A percentile compares a stretch with the other conserved stretches of the same genome.
Conservation (phyloP, 1,140 invertebrate species). For the Leucophenga varia region DNA sequence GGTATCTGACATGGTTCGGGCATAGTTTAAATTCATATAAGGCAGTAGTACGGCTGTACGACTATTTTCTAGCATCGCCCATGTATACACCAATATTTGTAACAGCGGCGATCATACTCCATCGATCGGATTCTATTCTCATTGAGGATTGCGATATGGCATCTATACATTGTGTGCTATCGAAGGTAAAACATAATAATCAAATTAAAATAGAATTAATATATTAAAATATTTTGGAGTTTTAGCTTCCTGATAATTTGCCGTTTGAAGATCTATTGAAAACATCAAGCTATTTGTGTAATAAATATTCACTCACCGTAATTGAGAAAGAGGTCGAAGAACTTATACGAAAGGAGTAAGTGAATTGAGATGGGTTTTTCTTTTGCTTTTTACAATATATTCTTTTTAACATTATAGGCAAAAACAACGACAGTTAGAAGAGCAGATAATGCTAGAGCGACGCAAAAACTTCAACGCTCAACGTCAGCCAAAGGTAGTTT, state of each 20-base stretch:
- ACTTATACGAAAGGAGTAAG: constrained; percentile 64
- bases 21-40: constrained; percentile 89
- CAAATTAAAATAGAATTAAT: background rate
- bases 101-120: constrained; percentile 81
- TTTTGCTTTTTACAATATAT: constrained; percentile 3
- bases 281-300: constrained; percentile 67
- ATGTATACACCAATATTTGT: constrained; percentile 92
- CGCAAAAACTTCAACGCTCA: constrained; percentile 49
- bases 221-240: too few species aligned
- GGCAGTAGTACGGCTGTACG: constrained; percentile 89
- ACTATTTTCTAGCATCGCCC: constrained; percentile 91
- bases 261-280: constrained; percentile 82
- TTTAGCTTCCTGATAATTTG: constrained; percentile 80
- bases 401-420: constrained; percentile 56
- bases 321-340: constrained; percentile 70
- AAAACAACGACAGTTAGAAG: constrained; percentile 55
- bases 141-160: constrained; percentile 81
- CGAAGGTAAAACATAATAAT: constrained; percentile 59
- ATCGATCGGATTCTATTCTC: constrained; percentile 76
- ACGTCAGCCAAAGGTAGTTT: constrained; percentile 23
- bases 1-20: constrained; percentile 98
- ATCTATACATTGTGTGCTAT: constrained; percentile 74
- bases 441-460: constrained; percentile 53
- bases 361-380: constrained; percentile 4
- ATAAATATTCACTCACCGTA: constrained; percentile 72